Conservation (phyloP, 2,888 invertebrate species). For the Coecobrya sp. region DNA sequence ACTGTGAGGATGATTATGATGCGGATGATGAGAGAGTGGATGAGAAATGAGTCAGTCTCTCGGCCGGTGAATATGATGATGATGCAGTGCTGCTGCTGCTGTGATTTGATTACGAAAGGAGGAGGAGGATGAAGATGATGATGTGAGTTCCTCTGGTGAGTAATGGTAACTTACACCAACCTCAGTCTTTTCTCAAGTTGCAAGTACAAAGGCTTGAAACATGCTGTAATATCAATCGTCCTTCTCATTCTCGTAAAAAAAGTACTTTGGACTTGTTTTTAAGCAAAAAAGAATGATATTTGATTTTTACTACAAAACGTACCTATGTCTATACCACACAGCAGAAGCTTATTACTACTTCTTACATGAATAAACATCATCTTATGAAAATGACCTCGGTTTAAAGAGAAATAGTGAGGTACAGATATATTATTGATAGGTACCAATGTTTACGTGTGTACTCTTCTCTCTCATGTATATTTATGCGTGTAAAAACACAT, state of each 20-base stretch:
- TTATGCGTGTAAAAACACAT: not conserved
- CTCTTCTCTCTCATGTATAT: not conserved
- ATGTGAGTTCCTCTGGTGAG: constrained; percentile 72
- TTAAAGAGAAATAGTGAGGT: not conserved
- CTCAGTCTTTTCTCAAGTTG: not conserved
- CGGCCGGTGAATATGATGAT: constrained; percentile 26
- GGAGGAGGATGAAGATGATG: constrained; percentile 47
- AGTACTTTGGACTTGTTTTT: constrained; percentile 38
- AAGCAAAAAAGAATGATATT: not conserved
- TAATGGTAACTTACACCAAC: constrained; percentile 56
- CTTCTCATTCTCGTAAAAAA: constrained; percentile 17
- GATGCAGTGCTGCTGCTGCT: no score
- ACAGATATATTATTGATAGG: not conserved
- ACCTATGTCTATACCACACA: no score
- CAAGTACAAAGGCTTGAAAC: not conserved
- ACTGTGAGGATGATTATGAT: constrained; percentile 14
- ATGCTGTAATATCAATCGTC: not conserved
- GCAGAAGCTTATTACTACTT: no score
- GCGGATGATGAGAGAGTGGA: constrained; percentile 49
- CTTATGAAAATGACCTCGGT: not conserved
- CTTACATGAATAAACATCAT: not conserved
- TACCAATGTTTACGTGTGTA: constrained; percentile 31
- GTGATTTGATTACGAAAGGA: constrained; percentile 56
- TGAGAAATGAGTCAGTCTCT: constrained; percentile 48
- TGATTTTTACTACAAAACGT: not conserved